phyloP scores from a whole-genome alignment of 2,888 invertebrate species.

The Scelioninae gen. 1 region DNA sequence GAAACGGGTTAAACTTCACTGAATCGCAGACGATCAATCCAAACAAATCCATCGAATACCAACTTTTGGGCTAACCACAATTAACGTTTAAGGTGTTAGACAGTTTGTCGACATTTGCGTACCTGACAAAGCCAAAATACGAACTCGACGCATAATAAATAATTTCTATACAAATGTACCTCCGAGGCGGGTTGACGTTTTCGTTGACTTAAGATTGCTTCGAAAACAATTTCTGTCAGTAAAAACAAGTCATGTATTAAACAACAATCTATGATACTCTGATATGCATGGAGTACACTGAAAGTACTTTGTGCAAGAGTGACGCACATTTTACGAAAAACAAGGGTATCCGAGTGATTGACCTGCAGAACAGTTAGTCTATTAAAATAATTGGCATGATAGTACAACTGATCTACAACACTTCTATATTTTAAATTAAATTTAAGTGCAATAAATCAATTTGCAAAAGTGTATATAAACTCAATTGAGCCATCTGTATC shows the following conservation, averaged over 20 bases:
- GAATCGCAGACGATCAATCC: slow-evolving; percentile 12
- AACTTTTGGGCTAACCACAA: slow-evolving; percentile 19
- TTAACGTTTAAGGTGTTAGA: slow-evolving; percentile 26
- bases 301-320: neutral
- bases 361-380: no score
- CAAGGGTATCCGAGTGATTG: no score
- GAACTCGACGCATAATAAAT: slow-evolving; percentile 29
- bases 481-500: no score
- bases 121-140: slow-evolving; percentile 57
- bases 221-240: slow-evolving; percentile 1
- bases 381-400: no score
- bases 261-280: neutral
- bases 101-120: slow-evolving; percentile 39
- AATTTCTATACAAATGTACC: slow-evolving; percentile 42
- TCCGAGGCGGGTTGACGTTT: slow-evolving; percentile 13
- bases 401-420: no score
- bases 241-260: neutral
- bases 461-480: no score
- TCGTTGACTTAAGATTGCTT: neutral
- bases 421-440: no score
- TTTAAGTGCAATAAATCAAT: no score
- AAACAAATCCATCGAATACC: slow-evolving; percentile 26
- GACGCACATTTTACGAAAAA: slow-evolving; percentile 16
- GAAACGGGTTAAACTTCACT: slow-evolving; percentile 1
- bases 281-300: neutral